Conservation (phyloP, 2,113 vertebrate genomes). For the Neolamprologus hecqui region DNA sequence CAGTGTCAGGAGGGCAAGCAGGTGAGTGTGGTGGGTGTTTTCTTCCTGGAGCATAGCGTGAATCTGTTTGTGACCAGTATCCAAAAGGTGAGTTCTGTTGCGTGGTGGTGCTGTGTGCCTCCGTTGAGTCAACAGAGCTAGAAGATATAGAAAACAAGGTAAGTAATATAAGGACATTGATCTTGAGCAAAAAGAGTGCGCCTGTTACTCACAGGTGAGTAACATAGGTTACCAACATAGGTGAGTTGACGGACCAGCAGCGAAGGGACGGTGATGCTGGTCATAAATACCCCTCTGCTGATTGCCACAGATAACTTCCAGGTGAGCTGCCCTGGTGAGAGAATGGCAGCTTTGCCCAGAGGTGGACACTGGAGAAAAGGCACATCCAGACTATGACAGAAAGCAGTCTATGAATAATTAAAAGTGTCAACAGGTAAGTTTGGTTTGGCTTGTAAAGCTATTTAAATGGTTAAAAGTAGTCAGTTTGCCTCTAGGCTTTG, state of each 20-base stretch:
- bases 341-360: background rate
- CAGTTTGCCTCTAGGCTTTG: background rate
- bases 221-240: background rate
- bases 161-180: background rate
- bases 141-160: background rate
- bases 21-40: background rate
- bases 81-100: background rate
- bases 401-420: background rate
- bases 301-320: background rate
- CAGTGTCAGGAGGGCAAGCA: background rate
- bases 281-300: background rate
- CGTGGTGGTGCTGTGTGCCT: background rate
- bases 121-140: fast-evolving
- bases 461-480: background rate
- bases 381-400: background rate
- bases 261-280: background rate
- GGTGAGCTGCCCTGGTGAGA: background rate
- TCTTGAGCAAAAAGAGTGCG: background rate
- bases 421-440: background rate
- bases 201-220: background rate
- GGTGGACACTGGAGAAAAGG: background rate
- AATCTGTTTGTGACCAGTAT: background rate
- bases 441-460: background rate
- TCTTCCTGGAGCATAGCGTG: background rate
- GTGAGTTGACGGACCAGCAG: background rate